phyloP scores from a whole-genome alignment of 1,140 invertebrate species.

The Eurosta solidaginis region DNA sequence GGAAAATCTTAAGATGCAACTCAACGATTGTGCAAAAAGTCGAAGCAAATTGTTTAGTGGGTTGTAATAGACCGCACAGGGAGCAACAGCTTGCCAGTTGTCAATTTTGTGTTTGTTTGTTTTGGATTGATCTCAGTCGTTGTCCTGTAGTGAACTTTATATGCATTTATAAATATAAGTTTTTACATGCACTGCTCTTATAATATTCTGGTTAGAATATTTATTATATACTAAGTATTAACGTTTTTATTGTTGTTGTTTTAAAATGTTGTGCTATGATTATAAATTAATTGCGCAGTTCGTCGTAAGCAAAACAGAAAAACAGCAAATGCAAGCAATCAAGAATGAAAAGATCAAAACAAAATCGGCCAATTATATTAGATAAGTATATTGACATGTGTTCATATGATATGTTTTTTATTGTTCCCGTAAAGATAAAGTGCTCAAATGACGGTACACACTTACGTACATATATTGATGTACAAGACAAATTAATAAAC shows the following conservation, averaged over 20 bases:
- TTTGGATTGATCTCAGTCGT: not conserved
- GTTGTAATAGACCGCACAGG: too few species aligned
- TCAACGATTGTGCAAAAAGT: too few species aligned
- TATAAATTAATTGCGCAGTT: conserved; percentile 21
- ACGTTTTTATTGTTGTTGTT: not conserved
- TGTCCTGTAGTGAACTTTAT: not conserved
- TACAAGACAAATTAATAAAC: too few species aligned
- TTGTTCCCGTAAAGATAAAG: too few species aligned
- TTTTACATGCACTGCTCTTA: not conserved
- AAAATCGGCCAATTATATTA: too few species aligned
- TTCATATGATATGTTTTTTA: too few species aligned
- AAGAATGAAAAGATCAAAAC: not conserved
- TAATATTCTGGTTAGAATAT: conserved; percentile 6
- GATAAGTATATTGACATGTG: too few species aligned
- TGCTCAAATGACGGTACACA: too few species aligned
- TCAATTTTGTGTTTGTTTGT: not conserved
- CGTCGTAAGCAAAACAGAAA: not conserved
- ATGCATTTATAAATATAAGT: not conserved
- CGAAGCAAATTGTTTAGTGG: too few species aligned
- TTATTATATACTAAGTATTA: not conserved
- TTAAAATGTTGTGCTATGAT: conserved; percentile 14
- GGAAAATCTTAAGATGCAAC: too few species aligned
- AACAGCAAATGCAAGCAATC: not conserved
- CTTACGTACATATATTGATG: too few species aligned
- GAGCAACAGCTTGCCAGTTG: not conserved